phyloP scores from a whole-genome alignment of 1,140 invertebrate species.

The Lucilia sericata region DNA sequence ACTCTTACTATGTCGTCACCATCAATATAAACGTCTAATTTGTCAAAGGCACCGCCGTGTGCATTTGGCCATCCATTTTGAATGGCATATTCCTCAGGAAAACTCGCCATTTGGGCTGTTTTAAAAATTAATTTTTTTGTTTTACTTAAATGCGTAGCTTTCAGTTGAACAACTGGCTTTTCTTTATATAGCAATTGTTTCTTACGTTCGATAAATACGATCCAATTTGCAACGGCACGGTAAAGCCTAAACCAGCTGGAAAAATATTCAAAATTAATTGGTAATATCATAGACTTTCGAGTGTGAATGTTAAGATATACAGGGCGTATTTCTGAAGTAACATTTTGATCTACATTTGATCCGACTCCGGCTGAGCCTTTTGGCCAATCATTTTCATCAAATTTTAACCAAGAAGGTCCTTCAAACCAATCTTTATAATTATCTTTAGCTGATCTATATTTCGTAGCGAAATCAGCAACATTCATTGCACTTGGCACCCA shows the following conservation, averaged over 20 bases:
- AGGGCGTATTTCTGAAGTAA: neutral
- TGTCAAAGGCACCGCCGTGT: neutral
- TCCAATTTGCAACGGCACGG: neutral
- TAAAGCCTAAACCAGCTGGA: neutral
- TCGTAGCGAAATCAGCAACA: slow-evolving; percentile 54
- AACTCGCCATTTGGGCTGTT: slow-evolving; percentile 2
- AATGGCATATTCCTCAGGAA: neutral
- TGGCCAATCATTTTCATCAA: neutral
- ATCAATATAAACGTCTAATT: slow-evolving; percentile 29
- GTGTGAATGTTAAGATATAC: neutral
- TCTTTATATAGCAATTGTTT: neutral
- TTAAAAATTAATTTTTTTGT: slow-evolving; percentile 28
- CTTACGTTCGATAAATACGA: neutral
- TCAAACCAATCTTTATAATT: slow-evolving; percentile 16
- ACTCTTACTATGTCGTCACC: neutral
- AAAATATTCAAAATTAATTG: slow-evolving; percentile 32
- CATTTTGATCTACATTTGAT: neutral
- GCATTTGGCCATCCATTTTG: neutral
- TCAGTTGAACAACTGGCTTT: neutral
- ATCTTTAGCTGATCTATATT: neutral
- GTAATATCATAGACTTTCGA: neutral
- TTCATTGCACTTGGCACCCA: slow-evolving; percentile 58
- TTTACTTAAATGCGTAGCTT: slow-evolving; percentile 3
- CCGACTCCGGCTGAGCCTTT: neutral
- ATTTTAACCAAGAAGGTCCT: neutral